Evolutionary conservation across 2,797 vertebrate genomes (phyloP), one percentile per base, ranked within the genome.

Genomic region (Gephyroberyx darwinii): DNA sequence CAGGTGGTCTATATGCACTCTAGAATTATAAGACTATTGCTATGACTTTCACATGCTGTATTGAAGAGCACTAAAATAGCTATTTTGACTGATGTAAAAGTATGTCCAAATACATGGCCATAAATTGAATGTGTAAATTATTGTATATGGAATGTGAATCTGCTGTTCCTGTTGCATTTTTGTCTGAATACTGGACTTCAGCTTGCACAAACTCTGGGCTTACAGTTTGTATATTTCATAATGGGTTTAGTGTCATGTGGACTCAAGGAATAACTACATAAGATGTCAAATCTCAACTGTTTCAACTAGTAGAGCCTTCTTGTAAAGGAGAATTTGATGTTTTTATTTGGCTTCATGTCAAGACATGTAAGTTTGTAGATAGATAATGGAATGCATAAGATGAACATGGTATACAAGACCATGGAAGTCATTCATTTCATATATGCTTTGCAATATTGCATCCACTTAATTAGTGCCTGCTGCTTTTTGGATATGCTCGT

Each of bases 1-100:
- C 53, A 56, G 45, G 64, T 64, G 69, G 80, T 81, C 67, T 71
- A 19, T 53, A 59, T 82, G 83, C 77, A 84, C 59, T 69, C 35
- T 56, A 73, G 50, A 78, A 10, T 8, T 71, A 1, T 31, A 58
- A 72, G 53, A 41, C n/a, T 6, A 41, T 33, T 58, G 22, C 55
- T 65, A 7, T 43, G 19, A 57, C 33, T 71, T 43, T 71, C 35
- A 59, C 39, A 59, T 59, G 35, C 19, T 39, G 60, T 64, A 55
- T 22, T 35, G 41, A 10, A 55, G 22, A 54, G 19, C n/a, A 58
- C 57, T 45, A 47, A 45, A 20, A 22, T 16, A 39, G 31, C n/a
- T 45, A 59, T 48, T 33, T 48, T 51, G 17, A 67, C 43, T 2
- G 13, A 58, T 68, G 52, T 54, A 4, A 71, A 54, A 12, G 26